Evolutionary conservation across 1,140 invertebrate species (phyloP).

Genomic region (Palaemon carinicauda): DNA sequence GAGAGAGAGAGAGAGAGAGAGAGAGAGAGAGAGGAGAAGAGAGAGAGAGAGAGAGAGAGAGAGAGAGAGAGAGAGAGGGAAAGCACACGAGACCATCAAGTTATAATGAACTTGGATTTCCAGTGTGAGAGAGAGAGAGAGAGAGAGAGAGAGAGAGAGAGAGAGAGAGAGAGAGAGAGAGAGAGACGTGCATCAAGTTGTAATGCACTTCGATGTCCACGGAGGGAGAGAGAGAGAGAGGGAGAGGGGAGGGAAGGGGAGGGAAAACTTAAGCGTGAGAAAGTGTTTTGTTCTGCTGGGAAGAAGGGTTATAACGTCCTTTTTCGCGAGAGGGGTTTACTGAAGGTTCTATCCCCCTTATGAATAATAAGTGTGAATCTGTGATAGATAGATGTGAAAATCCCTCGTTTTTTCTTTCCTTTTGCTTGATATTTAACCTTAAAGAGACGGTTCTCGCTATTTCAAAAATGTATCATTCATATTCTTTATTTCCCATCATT

Average conservation of each 20-base stretch:
- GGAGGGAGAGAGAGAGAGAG: not conserved
- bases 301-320: no score
- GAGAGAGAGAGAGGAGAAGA: not conserved
- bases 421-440: no score
- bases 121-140: not conserved
- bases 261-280: not conserved
- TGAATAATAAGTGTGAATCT: no score
- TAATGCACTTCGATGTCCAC: not conserved
- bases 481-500: no score
- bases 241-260: not conserved
- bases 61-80: not conserved
- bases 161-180: not conserved
- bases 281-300: no score
- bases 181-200: no score
- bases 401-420: no score
- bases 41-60: not conserved
- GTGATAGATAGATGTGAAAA: no score
- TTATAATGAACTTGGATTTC: not conserved
- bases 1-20: slow-evolving; percentile 5
- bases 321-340: no score
- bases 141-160: not conserved
- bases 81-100: not conserved
- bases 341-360: no score
- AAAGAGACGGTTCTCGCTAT: no score
- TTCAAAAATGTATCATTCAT: no score